These are phyloP conservation scores for Phortica okadai DNA, from an alignment of 2,888 invertebrate species.

Conservation along the genomic window DNA sequence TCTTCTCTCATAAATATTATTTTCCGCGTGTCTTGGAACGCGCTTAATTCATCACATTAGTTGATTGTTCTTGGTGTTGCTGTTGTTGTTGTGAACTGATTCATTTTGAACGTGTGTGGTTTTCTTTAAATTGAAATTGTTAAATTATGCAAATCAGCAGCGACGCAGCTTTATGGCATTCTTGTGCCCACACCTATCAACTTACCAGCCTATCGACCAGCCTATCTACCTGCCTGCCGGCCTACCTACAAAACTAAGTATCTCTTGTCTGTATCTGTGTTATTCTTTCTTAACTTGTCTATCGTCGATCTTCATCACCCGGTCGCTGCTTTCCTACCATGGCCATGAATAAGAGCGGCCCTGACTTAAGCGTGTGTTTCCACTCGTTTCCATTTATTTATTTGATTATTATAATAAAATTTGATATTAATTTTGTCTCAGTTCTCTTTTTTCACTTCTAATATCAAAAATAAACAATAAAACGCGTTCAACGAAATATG, in stretches of 20 bases:
- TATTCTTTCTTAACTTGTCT: no score
- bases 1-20: no score
- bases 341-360: not conserved
- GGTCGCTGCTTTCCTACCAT: not conserved
- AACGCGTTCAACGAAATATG: constrained; percentile 50
- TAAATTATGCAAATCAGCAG: constrained; percentile 14
- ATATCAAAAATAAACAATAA: constrained; percentile 40
- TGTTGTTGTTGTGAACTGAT: no score
- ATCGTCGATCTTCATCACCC: no score
- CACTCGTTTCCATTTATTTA: constrained; percentile 35
- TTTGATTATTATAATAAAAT: constrained; percentile 66
- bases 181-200: constrained; percentile 9
- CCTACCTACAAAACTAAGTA: not conserved
- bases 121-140: not conserved
- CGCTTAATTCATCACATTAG: no score
- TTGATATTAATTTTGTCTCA: constrained; percentile 60
- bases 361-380: constrained; percentile 47
- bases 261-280: no score
- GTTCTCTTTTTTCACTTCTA: constrained; percentile 19
- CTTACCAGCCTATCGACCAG: not conserved
- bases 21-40: no score
- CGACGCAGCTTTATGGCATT: not conserved
- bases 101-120: not conserved
- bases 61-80: no score
- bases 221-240: not conserved